Conservation (phyloP, 2,797 vertebrate genomes). For the Sebastes wilsoni region DNA sequence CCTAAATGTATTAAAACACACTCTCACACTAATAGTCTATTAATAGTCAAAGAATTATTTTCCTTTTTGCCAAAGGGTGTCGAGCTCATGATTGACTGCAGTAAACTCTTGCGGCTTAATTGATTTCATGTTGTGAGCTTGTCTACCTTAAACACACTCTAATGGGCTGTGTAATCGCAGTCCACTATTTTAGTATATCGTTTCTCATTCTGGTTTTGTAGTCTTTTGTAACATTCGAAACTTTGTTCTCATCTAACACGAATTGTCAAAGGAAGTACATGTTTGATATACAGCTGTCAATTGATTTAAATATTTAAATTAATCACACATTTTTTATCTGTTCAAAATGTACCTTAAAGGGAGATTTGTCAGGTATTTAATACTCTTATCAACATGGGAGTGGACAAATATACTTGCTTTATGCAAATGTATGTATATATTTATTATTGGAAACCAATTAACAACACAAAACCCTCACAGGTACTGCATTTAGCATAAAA, state of each 20-base stretch:
- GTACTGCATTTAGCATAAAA: no score
- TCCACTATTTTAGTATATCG: background rate
- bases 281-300: background rate
- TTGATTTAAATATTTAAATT: no score
- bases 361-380: no score
- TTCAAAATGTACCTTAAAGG: no score
- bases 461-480: no score
- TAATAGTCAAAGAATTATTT: background rate
- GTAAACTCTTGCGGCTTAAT: background rate
- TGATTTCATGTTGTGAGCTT: background rate
- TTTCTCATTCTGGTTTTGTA: background rate
- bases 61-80: background rate
- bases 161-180: background rate
- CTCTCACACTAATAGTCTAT: background rate
- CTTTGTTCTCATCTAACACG: background rate
- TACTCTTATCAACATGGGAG: no score
- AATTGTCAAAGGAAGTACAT: background rate
- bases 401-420: no score
- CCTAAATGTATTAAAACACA: conserved; percentile 89
- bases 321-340: no score
- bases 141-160: background rate
- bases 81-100: background rate
- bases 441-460: no score
- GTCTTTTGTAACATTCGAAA: background rate
- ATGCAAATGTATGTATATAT: no score